Base-by-base conservation (phyloP, 2,797 vertebrate genomes). In the Chloroceryle amazona region DNA sequence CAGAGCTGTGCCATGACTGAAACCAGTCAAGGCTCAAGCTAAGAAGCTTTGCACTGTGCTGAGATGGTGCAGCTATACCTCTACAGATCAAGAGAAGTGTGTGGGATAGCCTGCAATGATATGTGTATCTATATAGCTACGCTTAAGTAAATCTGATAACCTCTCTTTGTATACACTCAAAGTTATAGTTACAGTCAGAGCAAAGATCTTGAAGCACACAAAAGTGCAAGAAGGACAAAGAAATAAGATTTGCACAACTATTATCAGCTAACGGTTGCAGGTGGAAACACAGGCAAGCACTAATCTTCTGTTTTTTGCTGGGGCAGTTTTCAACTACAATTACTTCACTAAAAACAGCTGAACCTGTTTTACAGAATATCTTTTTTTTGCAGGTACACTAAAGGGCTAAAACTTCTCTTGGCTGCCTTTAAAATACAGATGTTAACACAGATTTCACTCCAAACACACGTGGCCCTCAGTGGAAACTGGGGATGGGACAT, bases 401-500 rank as follows among this genome's bases (percentile, higher is more conserved):
- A 67, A 51, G 58, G 63, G 15, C 44, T 62, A 51, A 67, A 58
- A 29, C 25, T 81, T 87, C 52, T 74, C 42, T 85, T 49, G 54
- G 37, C 35, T 76, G 63, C 44, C 41, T 63, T 60, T 1, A 0
- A 55, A 86, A 88, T 55, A 72, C 10, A 55, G 63, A 67, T 20
- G 49, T 39, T 39, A 47, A 54, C 31, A 47, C 9, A 2, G 33
- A 44, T 85, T 88, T 92, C 72, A 83, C 81, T 94, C 66, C 72
- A 81, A 84, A 87, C 78, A 76, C 47, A 66, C n/a, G 5, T 23
- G 65, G 18, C 26, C 28, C 71, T 66, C 21, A 6, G 15, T 92
- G 88, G 84, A 90, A 80, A 93, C 37, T 20, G 10, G 58, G 66
- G 89, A 92, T 71, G 71, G 52, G 91, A 92, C 60, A 79, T 68